Base-by-base conservation (phyloP, 1,140 invertebrate genomes). In the Musca vetustissima region DNA sequence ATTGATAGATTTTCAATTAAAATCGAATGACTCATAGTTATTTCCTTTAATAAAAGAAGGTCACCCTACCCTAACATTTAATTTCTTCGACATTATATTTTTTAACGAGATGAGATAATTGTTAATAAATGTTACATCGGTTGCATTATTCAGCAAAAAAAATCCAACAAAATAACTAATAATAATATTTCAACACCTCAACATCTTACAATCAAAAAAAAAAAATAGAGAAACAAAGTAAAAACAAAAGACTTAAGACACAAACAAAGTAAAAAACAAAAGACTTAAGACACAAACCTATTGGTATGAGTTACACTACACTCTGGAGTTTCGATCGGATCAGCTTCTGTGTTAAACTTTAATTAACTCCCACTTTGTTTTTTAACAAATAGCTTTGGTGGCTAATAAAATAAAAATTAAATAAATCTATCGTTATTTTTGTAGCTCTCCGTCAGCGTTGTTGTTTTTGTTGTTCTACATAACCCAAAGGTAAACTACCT, bases 211-310 rank as follows among this genome's bases (percentile, higher is more conserved):
- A 43, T 11, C 11, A 43, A 6, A 43, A 9, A 4, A 43, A 6
- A 43, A 43, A 7, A n/a, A n/a, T n/a, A 9, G 36, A 43, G 11
- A 28, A 28, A 21, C 11, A 61, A n/a, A n/a, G n/a, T n/a, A n/a
- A n/a, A 61, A 61, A 61, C 57, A 61, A 61, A 61, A 61, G 57
- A 61, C 57, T 61, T n/a, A n/a, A n/a, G n/a, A n/a, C n/a, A n/a
- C n/a, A n/a, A n/a, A n/a, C n/a, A n/a, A n/a, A n/a, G n/a, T n/a
- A n/a, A n/a, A n/a, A n/a, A n/a, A n/a, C n/a, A n/a, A n/a, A n/a
- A n/a, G n/a, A n/a, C n/a, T n/a, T 61, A 43, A 61, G 57, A 61
- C 28, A 61, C 57, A 61, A 61, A 36, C 57, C 19, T 55, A 24
- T 13, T 9, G 7, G 36, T 13, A 43, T 61, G 9, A 52, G 9